Conservation (phyloP, 2,888 invertebrate species). For the Plagodis dolabraria region DNA sequence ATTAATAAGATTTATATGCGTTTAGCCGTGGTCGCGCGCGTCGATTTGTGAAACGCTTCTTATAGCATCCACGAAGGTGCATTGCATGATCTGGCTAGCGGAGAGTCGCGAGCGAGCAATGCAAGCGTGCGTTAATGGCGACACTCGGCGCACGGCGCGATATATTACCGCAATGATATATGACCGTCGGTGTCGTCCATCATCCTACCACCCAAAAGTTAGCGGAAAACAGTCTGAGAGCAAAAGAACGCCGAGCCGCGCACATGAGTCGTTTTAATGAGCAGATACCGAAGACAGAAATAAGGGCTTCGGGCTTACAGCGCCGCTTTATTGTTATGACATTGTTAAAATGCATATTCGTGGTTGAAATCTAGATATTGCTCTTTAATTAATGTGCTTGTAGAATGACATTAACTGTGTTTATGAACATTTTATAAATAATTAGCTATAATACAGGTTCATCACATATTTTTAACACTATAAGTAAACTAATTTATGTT, state of each 20-base stretch:
- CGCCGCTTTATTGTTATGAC: conserved; percentile 77
- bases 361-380: conserved; percentile 58
- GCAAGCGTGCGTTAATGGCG: conserved; percentile 82
- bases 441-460: background rate
- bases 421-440: conserved; percentile 27
- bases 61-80: conserved; percentile 66
- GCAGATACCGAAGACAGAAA: conserved; percentile 82
- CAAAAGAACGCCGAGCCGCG: conserved; percentile 65
- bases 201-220: conserved; percentile 84
- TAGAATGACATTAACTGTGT: conserved; percentile 31
- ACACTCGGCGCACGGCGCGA: conserved; percentile 80
- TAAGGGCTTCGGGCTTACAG: conserved; percentile 76
- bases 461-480: too few relatives aligned
- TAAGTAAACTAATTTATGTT: too few relatives aligned
- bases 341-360: conserved; percentile 73
- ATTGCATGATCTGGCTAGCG: conserved; percentile 42
- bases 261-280: conserved; percentile 77
- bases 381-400: conserved; percentile 52
- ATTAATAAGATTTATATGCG: conserved; percentile 81
- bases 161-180: conserved; percentile 83
- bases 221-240: conserved; percentile 73
- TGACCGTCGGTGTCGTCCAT: conserved; percentile 78
- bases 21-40: conserved; percentile 74
- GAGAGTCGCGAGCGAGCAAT: conserved; percentile 64
- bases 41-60: conserved; percentile 78